Conservation (phyloP, 2,113 vertebrate species). For the Eulemur rufifrons region DNA sequence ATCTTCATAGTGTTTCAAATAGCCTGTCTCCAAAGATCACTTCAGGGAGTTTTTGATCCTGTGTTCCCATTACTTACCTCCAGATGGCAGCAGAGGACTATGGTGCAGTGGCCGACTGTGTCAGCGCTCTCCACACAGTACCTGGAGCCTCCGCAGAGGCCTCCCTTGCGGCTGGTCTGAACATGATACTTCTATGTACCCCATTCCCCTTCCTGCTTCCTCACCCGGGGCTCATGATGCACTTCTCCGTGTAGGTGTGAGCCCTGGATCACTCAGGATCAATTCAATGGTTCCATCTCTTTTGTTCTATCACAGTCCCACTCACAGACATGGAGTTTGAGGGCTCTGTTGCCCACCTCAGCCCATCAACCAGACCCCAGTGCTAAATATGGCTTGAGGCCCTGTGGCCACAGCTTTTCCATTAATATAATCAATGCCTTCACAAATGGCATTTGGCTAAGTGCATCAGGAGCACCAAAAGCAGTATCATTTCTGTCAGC, state of each 20-base stretch:
- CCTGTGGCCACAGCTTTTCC: background rate
- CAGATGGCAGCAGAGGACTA: constrained; percentile 58
- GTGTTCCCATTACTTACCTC: background rate
- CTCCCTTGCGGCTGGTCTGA: background rate
- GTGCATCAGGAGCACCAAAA: background rate
- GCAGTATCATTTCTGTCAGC: background rate
- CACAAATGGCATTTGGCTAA: background rate
- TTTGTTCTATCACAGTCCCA: background rate
- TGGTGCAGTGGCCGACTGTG: background rate
- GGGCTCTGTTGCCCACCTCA: background rate
- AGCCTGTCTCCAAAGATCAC: background rate
- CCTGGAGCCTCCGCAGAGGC: background rate
- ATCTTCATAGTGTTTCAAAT: background rate
- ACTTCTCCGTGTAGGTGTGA: background rate
- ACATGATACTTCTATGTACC: background rate
- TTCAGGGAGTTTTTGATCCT: background rate
- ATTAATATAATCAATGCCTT: background rate
- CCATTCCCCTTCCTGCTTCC: background rate
- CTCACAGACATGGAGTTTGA: background rate
- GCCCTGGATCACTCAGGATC: background rate
- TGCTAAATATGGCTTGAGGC: background rate
- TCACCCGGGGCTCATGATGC: background rate
- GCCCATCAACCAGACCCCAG: background rate
- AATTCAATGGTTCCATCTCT: background rate
- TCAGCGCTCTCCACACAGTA: background rate